Base-by-base conservation (phyloP, 2,888 invertebrate genomes). In the Allygus modestus region DNA sequence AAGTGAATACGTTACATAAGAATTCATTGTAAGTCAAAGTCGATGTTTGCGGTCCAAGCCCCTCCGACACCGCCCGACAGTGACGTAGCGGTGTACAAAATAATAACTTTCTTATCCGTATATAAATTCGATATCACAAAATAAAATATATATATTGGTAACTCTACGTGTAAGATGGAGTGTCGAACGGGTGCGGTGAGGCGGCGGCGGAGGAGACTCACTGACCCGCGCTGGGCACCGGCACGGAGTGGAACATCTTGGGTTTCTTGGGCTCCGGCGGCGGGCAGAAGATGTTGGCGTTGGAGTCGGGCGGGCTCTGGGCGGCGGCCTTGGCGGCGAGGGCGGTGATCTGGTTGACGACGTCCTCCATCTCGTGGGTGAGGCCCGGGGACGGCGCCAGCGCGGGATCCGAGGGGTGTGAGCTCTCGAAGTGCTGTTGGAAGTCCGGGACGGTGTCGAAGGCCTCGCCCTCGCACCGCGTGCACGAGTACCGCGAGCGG, bases 361-460 rank as follows among this genome's bases (percentile, higher is more conserved):
- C 95, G 90, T 96, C 95, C 90, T 96, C 96, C 95, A 96, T 96
- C 90, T 96, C 95, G 91, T 95, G 95, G 85, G 94, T 93, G 75
- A 96, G 92, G 31, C 90, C 91, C 20, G 90, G 89, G 81, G 91
- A 90, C 20, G 94, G 94, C 87, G 94, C 93, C 86, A 91, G 91
- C 23, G 91, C 89, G n/a, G 91, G 90, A 61, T 79, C 85, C 51
- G 71, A 83, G 71, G 69, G 87, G 81, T 33, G 88, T 87, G 51
- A 51, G 58, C 85, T 73, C 51, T 86, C 86, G 84, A 85, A 65
- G 84, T 88, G 89, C 15, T 88, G 88, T 33, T 86, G 86, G 46
- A 86, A 84, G n/a, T 85, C 84, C 71, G 81, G 85, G 46, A 84
- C 81, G 37, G 86, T 86, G 54, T 88, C 87, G 81, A 58, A 87